Conservation (phyloP, 2,797 vertebrate genomes). For the Pseudopleuronectes americanus region DNA sequence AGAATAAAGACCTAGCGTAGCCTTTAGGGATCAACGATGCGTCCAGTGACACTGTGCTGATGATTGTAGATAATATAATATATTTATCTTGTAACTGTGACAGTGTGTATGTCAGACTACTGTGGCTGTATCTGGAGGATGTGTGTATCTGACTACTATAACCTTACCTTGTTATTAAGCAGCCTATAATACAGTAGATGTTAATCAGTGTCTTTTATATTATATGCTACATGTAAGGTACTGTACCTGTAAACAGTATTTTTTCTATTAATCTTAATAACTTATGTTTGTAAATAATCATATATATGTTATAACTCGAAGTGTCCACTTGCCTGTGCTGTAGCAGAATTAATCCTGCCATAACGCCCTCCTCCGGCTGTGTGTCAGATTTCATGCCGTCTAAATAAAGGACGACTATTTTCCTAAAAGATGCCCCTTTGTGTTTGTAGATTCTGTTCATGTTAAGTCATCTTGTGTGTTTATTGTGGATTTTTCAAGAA, state of each 20-base stretch:
- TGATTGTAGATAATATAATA: conserved; percentile 52
- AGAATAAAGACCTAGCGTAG: conserved; percentile 18
- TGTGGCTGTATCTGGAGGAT: conserved; percentile 40
- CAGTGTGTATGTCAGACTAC: conserved; percentile 43
- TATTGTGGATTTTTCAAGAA: not conserved
- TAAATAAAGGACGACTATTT: conserved; percentile 45
- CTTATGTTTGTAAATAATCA: conserved; percentile 48
- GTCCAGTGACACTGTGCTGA: conserved; percentile 53
- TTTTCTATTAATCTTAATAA: conserved; percentile 41
- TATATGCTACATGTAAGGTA: conserved; percentile 27
- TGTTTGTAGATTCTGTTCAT: not conserved
- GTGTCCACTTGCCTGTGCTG: conserved; percentile 32
- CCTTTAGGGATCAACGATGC: conserved; percentile 38
- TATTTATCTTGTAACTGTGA: conserved; percentile 66
- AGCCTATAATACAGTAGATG: conserved; percentile 25
- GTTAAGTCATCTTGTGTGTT: not conserved
- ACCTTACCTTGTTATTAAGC: conserved; percentile 43
- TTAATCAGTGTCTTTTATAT: conserved; percentile 22
- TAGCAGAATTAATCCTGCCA: conserved; percentile 33
- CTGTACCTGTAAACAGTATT: conserved; percentile 38
- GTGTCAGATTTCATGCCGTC: conserved; percentile 30
- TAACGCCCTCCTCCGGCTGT: conserved; percentile 13
- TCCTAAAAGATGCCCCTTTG: not conserved
- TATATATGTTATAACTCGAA: conserved; percentile 29
- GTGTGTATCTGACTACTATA: conserved; percentile 43